Conservation (phyloP, 2,113 vertebrate species). For the Tachysurus fulvidraco region DNA sequence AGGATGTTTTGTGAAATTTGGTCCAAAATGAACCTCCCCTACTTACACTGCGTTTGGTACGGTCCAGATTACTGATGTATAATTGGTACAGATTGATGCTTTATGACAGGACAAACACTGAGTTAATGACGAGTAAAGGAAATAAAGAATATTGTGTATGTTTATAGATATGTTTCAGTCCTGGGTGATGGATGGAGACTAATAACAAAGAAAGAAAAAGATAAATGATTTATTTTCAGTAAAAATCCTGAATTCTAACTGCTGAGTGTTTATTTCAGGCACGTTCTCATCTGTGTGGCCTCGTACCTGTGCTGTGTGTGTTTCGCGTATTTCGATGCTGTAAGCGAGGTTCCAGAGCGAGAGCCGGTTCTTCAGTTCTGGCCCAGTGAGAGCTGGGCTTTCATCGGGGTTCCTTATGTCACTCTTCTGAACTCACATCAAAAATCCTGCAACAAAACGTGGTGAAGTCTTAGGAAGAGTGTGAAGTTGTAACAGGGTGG, state of each 20-base stretch:
- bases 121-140: neutral
- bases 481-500: neutral
- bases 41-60: conserved; percentile 92
- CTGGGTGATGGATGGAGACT: neutral
- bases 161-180: neutral
- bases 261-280: conserved; percentile 74
- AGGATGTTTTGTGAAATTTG: conserved; percentile 92
- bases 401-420: conserved; percentile 92
- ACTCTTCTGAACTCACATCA: conserved; percentile 86
- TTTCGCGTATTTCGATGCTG: conserved; percentile 95
- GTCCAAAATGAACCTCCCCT: conserved; percentile 94
- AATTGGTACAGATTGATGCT: neutral
- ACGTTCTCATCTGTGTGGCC: conserved; percentile 93
- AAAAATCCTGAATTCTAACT: neutral
- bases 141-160: neutral
- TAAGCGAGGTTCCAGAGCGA: conserved; percentile 90
- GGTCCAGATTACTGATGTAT: conserved; percentile 55
- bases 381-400: conserved; percentile 97
- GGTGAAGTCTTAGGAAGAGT: conserved; percentile 58
- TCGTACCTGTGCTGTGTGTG: conserved; percentile 95
- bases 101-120: neutral
- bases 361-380: conserved; percentile 96
- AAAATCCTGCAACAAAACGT: conserved; percentile 86
- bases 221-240: neutral
- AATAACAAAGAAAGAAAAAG: no score